Evolutionary conservation across 1,140 invertebrate species (phyloP), one percentile per base, ranked within the genome.

Genomic region (Musca vetustissima): DNA sequence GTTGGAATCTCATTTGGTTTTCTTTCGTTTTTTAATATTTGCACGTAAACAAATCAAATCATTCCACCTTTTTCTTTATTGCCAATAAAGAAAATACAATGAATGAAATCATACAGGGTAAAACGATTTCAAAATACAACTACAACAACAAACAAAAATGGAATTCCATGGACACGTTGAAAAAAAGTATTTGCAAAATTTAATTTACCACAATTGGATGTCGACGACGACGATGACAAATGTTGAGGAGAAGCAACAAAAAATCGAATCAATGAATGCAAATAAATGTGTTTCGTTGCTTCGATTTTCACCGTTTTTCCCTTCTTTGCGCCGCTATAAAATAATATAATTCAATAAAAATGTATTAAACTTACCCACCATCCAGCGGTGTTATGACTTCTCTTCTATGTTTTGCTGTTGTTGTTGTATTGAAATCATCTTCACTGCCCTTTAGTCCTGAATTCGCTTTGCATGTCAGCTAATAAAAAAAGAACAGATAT

Each of bases 141-240:
- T n/a, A n/a, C n/a, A n/a, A n/a, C n/a, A n/a, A n/a, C n/a, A n/a
- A n/a, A n/a, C n/a, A n/a, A n/a, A n/a, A n/a, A 55, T 32, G 22
- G 25, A 59, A 59, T 28, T 59, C 24, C 36, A 43, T 43, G 36
- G 36, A 4, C 11, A 43, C 36, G 36, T 8, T 59, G 24, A 9
- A 59, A n/a, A n/a, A 15, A 59, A 59, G 36, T 36, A 52, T 61
- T 61, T 61, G 28, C 28, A 61, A 36, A 61, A 61, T 61, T 61
- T 43, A 61, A 61, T 61, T 61, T 61, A 61, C 57, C 57, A 61
- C 57, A 61, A 61, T 61, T 61, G 57, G 28, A 61, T 61, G 57
- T 19, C 57, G 57, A n/a, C n/a, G n/a, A n/a, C n/a, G n/a, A n/a
- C n/a, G n/a, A 61, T 61, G 57, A 61, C 28, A 61, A 61, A 61